Evolutionary conservation across 2,113 vertebrate species (phyloP).

Genomic region (Axis porcinus): DNA sequence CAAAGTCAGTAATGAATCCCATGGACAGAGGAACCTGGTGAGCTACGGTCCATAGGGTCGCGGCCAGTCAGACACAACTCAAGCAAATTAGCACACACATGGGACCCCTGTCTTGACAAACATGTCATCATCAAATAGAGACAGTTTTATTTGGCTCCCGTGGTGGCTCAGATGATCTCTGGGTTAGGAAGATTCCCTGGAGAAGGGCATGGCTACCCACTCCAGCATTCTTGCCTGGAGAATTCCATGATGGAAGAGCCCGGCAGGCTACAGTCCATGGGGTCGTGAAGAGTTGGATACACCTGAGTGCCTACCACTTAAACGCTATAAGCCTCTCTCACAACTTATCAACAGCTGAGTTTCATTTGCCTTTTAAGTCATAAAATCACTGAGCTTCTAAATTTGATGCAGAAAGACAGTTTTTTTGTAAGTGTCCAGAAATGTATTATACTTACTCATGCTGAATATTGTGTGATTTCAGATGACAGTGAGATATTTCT

Average conservation of each 20-base stretch:
- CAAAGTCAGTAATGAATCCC: neutral
- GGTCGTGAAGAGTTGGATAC: neutral
- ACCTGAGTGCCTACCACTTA: neutral
- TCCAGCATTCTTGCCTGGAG: neutral
- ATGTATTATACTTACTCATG: neutral
- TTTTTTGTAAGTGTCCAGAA: neutral
- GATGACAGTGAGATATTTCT: neutral
- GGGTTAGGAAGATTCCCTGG: neutral
- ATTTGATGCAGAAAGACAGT: neutral
- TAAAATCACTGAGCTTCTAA: neutral
- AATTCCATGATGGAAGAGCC: neutral
- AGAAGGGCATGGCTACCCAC: neutral
- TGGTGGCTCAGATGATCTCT: neutral
- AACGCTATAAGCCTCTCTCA: neutral
- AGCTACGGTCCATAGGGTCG: neutral
- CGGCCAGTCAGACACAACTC: neutral
- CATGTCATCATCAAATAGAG: neutral
- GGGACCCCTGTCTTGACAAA: neutral
- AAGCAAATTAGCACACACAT: neutral
- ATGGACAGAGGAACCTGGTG: neutral
- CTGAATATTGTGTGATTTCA: slow-evolving; percentile 20
- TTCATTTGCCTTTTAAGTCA: neutral
- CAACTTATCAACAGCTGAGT: neutral
- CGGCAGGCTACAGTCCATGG: neutral
- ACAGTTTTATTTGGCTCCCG: neutral